These are phyloP conservation scores for Rallus crepitans DNA, from an alignment of 2,797 vertebrate species.

Conservation along the genomic window DNA sequence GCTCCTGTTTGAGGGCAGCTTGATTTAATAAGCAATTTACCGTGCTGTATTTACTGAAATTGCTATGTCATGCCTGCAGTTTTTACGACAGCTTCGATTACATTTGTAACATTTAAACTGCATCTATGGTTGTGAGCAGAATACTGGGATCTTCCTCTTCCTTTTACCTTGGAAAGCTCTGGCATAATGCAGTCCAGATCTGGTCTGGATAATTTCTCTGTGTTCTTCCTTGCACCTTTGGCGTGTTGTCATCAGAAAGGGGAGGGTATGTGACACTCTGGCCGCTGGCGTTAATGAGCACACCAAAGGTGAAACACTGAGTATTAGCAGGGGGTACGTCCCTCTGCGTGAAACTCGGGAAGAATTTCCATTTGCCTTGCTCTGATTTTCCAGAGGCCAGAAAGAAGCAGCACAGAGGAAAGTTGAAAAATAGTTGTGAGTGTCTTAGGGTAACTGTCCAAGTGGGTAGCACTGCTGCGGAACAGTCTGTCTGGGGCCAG, in stretches of 20 bases:
- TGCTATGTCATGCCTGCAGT: constrained; percentile 39
- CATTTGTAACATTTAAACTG: constrained; percentile 12
- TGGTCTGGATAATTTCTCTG: background rate
- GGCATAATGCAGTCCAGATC: background rate
- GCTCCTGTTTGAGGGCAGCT: constrained; percentile 7
- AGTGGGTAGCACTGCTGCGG: background rate
- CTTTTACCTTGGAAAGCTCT: background rate
- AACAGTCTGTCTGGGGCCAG: background rate
- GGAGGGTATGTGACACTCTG: background rate
- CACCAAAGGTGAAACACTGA: background rate
- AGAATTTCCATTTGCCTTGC: background rate
- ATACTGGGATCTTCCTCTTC: background rate
- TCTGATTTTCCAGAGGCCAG: background rate
- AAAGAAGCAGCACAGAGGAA: background rate
- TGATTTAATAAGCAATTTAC: constrained; percentile 51
- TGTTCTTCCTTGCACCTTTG: background rate
- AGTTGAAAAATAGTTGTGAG: background rate
- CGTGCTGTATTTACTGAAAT: constrained; percentile 29
- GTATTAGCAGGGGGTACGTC: background rate
- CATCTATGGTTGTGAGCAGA: background rate
- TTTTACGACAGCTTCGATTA: constrained; percentile 36
- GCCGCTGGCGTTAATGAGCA: background rate
- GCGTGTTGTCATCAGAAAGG: background rate
- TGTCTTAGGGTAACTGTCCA: background rate
- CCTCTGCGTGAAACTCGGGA: background rate